Evolutionary conservation across 2,113 vertebrate genomes (phyloP), one percentile per base, ranked within the genome.

Genomic region (Elephantulus edwardii): DNA sequence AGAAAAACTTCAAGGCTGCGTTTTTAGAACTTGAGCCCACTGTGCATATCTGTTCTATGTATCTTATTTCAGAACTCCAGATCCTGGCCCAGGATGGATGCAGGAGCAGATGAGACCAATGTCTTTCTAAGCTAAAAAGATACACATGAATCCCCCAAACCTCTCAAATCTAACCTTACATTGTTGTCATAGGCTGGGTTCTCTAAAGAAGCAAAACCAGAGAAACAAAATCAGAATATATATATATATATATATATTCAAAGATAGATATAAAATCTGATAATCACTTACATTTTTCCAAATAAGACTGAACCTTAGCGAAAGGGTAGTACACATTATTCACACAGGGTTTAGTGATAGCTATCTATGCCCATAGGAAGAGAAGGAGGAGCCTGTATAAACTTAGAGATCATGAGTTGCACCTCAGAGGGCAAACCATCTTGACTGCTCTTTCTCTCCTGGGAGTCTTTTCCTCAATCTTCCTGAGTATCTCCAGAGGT

Each of bases 351-450:
- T 2, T 50, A 8, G 35, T 46, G 40, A 80, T 72, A 81, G 6
- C 16, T n/a, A n/a, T n/a, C n/a, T 14, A n/a, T n/a, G n/a, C n/a
- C n/a, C 8, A 9, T 11, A 84, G 13, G n/a, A n/a, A n/a, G 2
- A 19, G 2, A 10, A 68, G 33, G 14, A 79, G 12, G 30, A 40
- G 28, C 3, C 2, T 4, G 35, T 70, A 11, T 46, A 56, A 88
- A 46, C 44, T 70, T 50, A 56, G 62, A 90, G 26, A 91, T 74
- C 35, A 11, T 5, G 54, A 46, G n/a, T 19, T 4, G 16, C 46
- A 42, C 71, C 88, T 89, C 72, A 77, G 44, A 54, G 30, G 48
- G 86, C 62, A 91, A 93, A 20, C 22, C 38, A 52, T 35, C 17
- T 46, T 75, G 35, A 74, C 56, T 66, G 26, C 12, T 4, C 4